These are phyloP conservation scores for Nerophis lumbriciformis DNA, from an alignment of 2,113 vertebrate genomes.

Conservation along the genomic window DNA sequence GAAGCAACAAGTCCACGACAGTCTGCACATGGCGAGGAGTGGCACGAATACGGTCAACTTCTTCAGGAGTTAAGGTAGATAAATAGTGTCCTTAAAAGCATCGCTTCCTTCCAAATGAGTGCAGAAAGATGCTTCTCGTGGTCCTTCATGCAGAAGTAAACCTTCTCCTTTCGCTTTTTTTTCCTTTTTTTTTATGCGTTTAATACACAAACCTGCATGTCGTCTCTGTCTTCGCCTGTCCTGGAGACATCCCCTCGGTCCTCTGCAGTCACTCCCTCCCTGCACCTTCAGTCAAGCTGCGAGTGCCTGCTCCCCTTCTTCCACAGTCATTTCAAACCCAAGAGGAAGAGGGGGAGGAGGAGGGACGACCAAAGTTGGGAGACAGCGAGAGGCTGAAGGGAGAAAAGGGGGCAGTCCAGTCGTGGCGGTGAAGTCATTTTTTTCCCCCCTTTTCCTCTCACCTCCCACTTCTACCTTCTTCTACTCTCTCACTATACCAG, in stretches of 20 bases:
- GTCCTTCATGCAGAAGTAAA: slow-evolving; percentile 20
- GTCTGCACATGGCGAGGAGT: slow-evolving; percentile 47
- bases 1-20: slow-evolving; percentile 49
- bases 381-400: slow-evolving; percentile 59
- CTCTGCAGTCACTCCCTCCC: slow-evolving; percentile 55
- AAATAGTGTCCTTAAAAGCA: slow-evolving; percentile 46
- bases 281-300: slow-evolving; percentile 63
- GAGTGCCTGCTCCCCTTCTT: slow-evolving; percentile 62
- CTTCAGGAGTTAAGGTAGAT: background rate
- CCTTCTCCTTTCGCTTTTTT: slow-evolving; percentile 10
- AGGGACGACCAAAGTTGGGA: slow-evolving; percentile 51
- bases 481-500: too few relatives aligned
- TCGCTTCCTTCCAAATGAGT: slow-evolving; percentile 30
- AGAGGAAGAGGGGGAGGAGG: slow-evolving; percentile 36
- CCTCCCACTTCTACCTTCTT: slow-evolving; percentile 32
- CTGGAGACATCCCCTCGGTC: slow-evolving; percentile 21
- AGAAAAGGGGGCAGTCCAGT: slow-evolving; percentile 59
- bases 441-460: slow-evolving; percentile 39
- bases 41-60: background rate
- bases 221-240: slow-evolving; percentile 11
- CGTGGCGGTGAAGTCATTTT: slow-evolving; percentile 55
- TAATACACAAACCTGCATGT: slow-evolving; percentile 24
- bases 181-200: background rate
- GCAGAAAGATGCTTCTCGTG: slow-evolving; percentile 4
- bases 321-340: slow-evolving; percentile 64